These are phyloP conservation scores for Metopia argyrocephala DNA, from an alignment of 2,888 invertebrate genomes.

Conservation along the genomic window DNA sequence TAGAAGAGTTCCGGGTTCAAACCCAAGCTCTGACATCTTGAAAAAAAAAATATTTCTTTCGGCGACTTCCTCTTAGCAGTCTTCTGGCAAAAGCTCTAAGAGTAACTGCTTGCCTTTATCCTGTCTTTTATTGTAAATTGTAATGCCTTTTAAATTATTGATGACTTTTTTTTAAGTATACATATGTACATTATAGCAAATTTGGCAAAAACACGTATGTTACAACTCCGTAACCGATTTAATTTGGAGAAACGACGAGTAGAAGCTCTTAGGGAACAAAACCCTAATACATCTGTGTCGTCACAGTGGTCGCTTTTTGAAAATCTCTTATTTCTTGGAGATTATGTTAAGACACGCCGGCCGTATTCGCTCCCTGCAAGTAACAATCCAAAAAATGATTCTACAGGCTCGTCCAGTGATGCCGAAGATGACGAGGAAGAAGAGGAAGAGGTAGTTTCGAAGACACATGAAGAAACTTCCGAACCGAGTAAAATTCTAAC, in stretches of 20 bases:
- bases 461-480: not conserved
- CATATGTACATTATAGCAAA: conserved; percentile 59
- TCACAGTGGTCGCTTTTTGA: conserved; percentile 71
- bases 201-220: conserved; percentile 70
- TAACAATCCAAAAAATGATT: conserved; percentile 2
- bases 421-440: conserved; percentile 28
- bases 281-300: conserved; percentile 56
- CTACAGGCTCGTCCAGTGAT: conserved; percentile 37
- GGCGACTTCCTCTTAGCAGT: too few species aligned
- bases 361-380: conserved; percentile 61
- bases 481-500: conserved; percentile 13
- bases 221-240: conserved; percentile 72
- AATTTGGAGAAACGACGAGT: conserved; percentile 72
- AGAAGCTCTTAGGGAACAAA: conserved; percentile 65
- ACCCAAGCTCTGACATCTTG: too few species aligned
- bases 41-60: too few species aligned
- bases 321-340: conserved; percentile 69
- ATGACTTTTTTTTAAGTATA: too few species aligned
- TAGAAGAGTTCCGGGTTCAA: too few species aligned
- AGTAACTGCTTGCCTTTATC: too few species aligned
- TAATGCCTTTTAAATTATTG: too few species aligned
- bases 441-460: not conserved
- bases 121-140: too few species aligned
- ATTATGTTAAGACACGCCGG: conserved; percentile 70
- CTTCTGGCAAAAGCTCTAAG: too few species aligned